Percentiles rank a stretch among this genome's conserved stretches.
phyloP scores from a whole-genome alignment of 2,113 vertebrate genomes.

The Micromys minutus region DNA sequence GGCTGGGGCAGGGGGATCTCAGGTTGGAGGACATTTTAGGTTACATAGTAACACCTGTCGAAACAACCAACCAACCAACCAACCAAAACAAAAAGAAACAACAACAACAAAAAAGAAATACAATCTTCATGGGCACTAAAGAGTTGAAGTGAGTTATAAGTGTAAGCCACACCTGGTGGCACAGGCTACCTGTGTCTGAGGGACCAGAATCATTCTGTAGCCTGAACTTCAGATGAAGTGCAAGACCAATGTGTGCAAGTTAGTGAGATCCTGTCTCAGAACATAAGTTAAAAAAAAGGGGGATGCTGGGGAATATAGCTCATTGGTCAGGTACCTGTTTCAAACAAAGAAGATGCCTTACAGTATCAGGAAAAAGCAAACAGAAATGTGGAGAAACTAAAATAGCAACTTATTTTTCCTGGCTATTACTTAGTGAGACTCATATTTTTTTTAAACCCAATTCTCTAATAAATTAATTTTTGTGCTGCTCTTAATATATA shows the following conservation, averaged over 20 bases:
- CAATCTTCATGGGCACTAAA: not conserved
- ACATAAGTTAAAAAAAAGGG: not conserved
- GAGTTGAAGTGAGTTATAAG: constrained; percentile 5
- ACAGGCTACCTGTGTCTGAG: no score
- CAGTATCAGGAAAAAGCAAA: not conserved
- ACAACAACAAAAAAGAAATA: not conserved
- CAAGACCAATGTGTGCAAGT: not conserved
- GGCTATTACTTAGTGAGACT: constrained; percentile 14
- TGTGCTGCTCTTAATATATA: not conserved
- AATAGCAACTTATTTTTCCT: not conserved
- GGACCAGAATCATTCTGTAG: not conserved
- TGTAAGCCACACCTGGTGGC: not conserved
- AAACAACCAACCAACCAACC: not conserved
- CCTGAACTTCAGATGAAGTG: not conserved
- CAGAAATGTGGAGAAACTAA: not conserved
- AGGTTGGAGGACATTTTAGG: not conserved
- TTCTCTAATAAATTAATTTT: constrained; percentile 8
- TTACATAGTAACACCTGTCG: not conserved
- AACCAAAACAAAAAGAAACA: not conserved
- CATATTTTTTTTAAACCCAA: not conserved
- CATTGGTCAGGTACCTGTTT: not conserved
- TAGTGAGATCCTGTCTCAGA: not conserved
- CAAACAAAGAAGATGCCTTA: no score
- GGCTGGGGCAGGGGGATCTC: not conserved
- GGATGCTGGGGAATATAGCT: not conserved